A percentile compares a stretch with the other conserved stretches of the same genome.
These are phyloP conservation scores for Apus apus DNA, from an alignment of 2,113 vertebrate genomes.

Conservation along the genomic window DNA sequence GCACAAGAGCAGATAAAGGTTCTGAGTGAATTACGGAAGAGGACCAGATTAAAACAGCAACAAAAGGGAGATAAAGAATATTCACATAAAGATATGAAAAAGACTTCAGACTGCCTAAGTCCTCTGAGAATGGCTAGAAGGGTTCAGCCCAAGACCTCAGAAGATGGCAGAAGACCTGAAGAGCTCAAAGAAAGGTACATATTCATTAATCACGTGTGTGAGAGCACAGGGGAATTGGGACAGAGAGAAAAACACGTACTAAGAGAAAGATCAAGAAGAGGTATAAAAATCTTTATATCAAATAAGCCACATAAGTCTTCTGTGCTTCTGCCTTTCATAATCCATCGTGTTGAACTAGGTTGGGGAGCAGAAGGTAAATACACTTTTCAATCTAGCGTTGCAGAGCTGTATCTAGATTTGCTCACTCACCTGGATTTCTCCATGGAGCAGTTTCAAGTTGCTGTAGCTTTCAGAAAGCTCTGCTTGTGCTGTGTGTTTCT, in stretches of 20 bases:
- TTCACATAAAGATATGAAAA: background rate
- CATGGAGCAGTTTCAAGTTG: background rate
- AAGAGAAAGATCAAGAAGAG: background rate
- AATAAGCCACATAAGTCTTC: background rate
- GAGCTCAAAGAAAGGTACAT: background rate
- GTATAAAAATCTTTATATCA: background rate
- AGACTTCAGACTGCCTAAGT: background rate
- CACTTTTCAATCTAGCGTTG: background rate
- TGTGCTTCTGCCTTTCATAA: background rate
- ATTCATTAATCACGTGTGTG: background rate
- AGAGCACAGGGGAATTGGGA: accelerated
- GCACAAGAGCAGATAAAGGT: background rate
- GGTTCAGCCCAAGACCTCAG: background rate
- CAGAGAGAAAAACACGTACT: accelerated
- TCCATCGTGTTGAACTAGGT: background rate
- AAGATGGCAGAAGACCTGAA: background rate
- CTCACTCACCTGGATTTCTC: background rate
- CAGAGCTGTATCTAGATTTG: background rate
- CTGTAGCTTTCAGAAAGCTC: background rate
- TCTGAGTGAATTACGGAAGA: background rate
- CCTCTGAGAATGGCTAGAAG: background rate
- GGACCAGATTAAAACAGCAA: background rate
- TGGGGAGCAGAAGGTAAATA: background rate
- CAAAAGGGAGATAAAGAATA: background rate
- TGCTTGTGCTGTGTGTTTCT: background rate